A percentile compares a stretch with the other conserved stretches of the same genome.
Conservation (phyloP, 92 coral and sea anemone genomes). For the Blastomussa wellsi region DNA sequence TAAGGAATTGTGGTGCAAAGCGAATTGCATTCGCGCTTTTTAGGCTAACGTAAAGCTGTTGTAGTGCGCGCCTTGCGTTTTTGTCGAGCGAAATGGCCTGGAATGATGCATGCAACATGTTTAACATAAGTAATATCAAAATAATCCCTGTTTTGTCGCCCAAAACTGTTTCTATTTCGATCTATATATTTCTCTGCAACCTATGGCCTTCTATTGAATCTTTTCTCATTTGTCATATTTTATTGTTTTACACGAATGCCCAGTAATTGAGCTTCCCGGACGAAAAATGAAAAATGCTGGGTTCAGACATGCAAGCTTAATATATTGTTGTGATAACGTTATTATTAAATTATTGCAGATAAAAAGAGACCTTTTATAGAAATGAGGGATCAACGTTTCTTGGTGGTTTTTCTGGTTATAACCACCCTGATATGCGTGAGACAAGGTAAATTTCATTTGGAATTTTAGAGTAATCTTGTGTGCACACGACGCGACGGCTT, state of each 20-base stretch:
- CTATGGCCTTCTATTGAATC: background rate
- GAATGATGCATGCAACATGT: background rate
- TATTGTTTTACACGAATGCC: background rate
- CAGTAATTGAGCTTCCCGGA: background rate
- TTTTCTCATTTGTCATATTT: background rate
- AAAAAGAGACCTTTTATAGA: background rate
- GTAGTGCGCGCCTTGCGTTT: background rate
- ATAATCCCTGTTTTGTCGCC: background rate
- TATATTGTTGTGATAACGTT: background rate
- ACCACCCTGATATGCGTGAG: background rate
- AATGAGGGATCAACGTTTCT: background rate
- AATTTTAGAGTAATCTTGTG: background rate
- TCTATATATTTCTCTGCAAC: background rate
- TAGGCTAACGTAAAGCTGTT: background rate
- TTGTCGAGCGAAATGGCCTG: background rate
- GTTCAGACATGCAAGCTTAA: background rate
- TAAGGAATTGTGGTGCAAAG: background rate
- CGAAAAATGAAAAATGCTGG: background rate
- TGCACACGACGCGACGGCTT: too few relatives aligned
- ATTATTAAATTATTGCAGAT: conserved; percentile 12
- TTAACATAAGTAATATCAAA: background rate
- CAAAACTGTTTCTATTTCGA: too few relatives aligned
- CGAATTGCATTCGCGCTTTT: background rate
- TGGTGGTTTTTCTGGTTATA: background rate
- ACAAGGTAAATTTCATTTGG: background rate